Evolutionary conservation across 2,113 vertebrate species (phyloP).

Genomic region (Melozone crissalis): DNA sequence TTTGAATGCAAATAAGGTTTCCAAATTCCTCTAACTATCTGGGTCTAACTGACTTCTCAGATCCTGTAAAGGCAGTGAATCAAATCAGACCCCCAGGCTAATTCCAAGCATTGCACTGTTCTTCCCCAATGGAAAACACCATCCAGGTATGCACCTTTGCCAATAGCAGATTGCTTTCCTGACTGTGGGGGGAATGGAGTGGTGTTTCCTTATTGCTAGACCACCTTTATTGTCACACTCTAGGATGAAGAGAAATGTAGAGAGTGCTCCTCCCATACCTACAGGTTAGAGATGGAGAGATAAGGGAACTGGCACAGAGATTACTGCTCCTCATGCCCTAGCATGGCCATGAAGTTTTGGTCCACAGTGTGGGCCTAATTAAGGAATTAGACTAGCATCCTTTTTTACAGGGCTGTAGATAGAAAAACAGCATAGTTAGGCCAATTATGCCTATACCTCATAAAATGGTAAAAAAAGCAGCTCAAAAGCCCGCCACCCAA

Average conservation of each 20-base stretch:
- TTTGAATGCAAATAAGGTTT: neutral
- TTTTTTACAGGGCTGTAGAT: neutral
- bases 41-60: neutral
- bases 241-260: neutral
- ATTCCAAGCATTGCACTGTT: neutral
- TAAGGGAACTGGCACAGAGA: slow-evolving; percentile 8
- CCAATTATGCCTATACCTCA: slow-evolving; percentile 27
- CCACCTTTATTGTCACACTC: neutral
- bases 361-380: slow-evolving; percentile 15
- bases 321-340: slow-evolving; percentile 13
- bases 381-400: slow-evolving; percentile 18
- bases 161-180: neutral
- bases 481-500: slow-evolving; percentile 34
- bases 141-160: neutral
- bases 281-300: neutral
- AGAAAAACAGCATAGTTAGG: slow-evolving; percentile 10
- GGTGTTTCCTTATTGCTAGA: neutral
- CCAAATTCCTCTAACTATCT: neutral
- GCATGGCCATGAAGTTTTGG: slow-evolving; percentile 9
- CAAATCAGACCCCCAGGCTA: neutral
- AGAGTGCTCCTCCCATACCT: neutral
- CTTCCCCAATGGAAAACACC: neutral
- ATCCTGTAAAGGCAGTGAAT: neutral
- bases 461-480: neutral
- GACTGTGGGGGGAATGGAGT: neutral